A percentile compares a stretch with the other conserved stretches of the same genome.
phyloP scores from a whole-genome alignment of 2,113 vertebrate genomes.

The Puffinus mauretanicus region DNA sequence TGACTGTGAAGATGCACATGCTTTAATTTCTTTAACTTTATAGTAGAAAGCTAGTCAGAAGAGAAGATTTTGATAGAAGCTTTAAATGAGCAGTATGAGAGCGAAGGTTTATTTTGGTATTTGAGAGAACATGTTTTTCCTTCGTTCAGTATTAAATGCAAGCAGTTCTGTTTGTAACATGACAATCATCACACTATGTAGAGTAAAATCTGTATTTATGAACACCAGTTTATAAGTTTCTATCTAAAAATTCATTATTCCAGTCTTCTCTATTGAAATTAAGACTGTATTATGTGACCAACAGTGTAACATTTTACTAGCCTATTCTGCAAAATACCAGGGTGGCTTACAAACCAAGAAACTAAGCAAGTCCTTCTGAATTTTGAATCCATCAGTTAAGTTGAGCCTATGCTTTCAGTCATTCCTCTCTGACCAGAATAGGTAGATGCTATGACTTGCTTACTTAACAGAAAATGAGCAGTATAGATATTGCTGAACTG shows the following conservation, averaged over 20 bases:
- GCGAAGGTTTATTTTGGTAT: background rate
- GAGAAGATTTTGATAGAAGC: background rate
- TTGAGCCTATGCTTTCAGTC: background rate
- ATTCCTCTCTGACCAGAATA: background rate
- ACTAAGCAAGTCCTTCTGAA: background rate
- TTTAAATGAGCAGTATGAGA: background rate
- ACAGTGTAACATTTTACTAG: background rate
- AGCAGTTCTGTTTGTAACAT: background rate
- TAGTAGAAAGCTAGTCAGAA: background rate
- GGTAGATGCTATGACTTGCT: background rate
- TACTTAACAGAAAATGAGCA: background rate
- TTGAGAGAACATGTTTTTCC: background rate
- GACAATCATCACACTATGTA: background rate
- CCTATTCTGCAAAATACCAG: background rate
- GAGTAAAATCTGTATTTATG: background rate
- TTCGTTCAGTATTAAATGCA: background rate
- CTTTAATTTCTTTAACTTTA: constrained; percentile 17
- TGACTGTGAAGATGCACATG: background rate
- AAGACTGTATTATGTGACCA: background rate
- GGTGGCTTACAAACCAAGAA: background rate
- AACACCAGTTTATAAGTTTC: background rate
- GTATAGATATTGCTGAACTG: background rate
- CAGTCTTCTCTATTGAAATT: background rate
- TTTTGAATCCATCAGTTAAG: background rate
- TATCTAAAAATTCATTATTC: background rate